A percentile compares a stretch with the other conserved stretches of the same genome.
Evolutionary conservation across 2,888 invertebrate species (phyloP).

Genomic region (Shargacucullia verbasci): DNA sequence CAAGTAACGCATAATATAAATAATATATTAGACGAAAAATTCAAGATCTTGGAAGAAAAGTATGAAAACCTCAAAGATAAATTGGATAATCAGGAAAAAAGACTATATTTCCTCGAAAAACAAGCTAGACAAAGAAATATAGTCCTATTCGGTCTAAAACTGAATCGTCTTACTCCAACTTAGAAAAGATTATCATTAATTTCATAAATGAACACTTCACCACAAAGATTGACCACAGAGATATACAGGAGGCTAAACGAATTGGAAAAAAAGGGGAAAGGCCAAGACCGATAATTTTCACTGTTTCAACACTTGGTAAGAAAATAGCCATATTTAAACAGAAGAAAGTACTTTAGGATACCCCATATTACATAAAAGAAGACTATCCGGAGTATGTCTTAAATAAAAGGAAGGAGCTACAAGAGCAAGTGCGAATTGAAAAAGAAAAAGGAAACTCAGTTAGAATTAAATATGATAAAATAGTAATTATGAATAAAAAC

Average conservation of each 20-base stretch:
- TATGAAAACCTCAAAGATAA: conserved; percentile 2
- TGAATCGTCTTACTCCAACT: not conserved
- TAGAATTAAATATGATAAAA: conserved; percentile 3
- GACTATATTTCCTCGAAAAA: conserved; percentile 2
- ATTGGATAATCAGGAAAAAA: conserved; percentile 12
- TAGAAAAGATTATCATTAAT: not conserved
- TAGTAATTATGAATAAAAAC: not conserved
- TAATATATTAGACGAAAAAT: conserved; percentile 7
- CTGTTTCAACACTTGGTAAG: not conserved
- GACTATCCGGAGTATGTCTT: not conserved
- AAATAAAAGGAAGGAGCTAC: conserved; percentile 7
- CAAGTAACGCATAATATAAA: conserved; percentile 18
- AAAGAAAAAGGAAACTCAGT: conserved; percentile 3
- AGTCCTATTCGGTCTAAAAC: conserved; percentile 3
- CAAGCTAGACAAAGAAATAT: conserved; percentile 7
- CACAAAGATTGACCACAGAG: not conserved
- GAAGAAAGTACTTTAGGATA: not conserved
- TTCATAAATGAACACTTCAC: not conserved
- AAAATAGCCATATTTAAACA: not conserved
- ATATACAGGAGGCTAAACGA: not conserved
- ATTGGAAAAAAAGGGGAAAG: conserved; percentile 3
- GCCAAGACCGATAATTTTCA: not conserved
- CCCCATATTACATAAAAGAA: not conserved
- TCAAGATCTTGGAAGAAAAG: conserved; percentile 4
- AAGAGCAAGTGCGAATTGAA: not conserved